Evolutionary conservation across 2,888 invertebrate genomes (phyloP), one percentile per base, ranked within the genome.

Genomic region (Hypolimnas misippus): DNA sequence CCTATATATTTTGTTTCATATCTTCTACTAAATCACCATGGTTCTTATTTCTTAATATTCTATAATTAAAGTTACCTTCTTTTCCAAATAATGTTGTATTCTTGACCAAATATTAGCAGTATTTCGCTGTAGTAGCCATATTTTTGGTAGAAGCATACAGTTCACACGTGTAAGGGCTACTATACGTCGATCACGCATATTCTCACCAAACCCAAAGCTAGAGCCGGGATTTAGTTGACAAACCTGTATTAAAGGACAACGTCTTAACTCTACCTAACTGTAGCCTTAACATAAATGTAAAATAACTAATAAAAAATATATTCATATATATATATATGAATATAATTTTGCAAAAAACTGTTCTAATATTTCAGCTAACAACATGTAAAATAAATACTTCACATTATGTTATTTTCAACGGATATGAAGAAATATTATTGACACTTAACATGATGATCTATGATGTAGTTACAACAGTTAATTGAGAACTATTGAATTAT

Each of bases 171-270:
- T 93, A 44, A 93, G 77, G 0, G 96, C 94, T 55, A 96, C 91
- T 25, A 96, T 93, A 4, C 95, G 92, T 12, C 96, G 93, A 76
- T 95, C 93, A 0, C 93, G 84, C 90, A 94, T 93, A 63, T 93
- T 92, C 78, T 96, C 96, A 0, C 96, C 96, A 44, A 96, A 89
- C 3, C 95, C 95, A 71, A 96, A 96, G 68, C 94, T 94, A 0
- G 94, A 93, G 0, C 94, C 94, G 42, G 93, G 87, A 33, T 89
- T 90, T 67, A 94, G 87, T 56, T 91, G 89, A 65, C 94, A 94
- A 21, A 95, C 93, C 91, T 94, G 35, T 46, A 4, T 46, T 44
- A 14, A 29, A 29, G n/a, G 16, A 7, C 12, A 49, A 25, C 19
- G 12, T n/a, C 5, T 49, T 14, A 29, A 8, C 17, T 19, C 10